These are phyloP conservation scores for Gryon sp. DNA, from an alignment of 1,140 invertebrate genomes.

Conservation along the genomic window DNA sequence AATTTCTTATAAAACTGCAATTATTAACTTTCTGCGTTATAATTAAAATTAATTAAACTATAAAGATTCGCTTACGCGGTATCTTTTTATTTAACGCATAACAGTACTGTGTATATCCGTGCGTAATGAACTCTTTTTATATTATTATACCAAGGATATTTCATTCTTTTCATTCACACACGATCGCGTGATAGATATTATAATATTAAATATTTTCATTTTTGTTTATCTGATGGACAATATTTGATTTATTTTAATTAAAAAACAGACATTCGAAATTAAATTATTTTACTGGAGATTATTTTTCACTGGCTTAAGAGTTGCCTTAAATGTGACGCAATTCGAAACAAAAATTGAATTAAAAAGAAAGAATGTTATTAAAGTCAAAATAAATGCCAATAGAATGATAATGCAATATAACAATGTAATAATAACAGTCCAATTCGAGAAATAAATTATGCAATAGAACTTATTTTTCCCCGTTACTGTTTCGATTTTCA, in stretches of 20 bases:
- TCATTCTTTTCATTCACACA: constrained; percentile 37
- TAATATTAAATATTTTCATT: constrained; percentile 9
- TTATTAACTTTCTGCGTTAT: constrained; percentile 33
- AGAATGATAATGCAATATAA: too few relatives aligned
- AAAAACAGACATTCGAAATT: too few relatives aligned
- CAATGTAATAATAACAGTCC: too few relatives aligned
- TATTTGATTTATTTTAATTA: too few relatives aligned
- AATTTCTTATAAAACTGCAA: constrained; percentile 5
- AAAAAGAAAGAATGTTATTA: too few relatives aligned
- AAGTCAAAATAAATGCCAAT: too few relatives aligned
- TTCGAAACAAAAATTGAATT: too few relatives aligned
- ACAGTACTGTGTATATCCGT: constrained; percentile 27
- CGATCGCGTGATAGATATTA: constrained; percentile 19
- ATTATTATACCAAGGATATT: constrained; percentile 28
- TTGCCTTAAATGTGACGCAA: too few relatives aligned
- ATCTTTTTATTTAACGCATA: constrained; percentile 43
- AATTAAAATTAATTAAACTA: constrained; percentile 57
- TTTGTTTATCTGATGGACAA: neutral
- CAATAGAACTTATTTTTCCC: too few relatives aligned
- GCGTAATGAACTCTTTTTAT: constrained; percentile 21
- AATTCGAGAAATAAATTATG: too few relatives aligned
- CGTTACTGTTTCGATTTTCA: constrained; percentile 43
- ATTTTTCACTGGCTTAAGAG: too few relatives aligned
- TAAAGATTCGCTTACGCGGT: constrained; percentile 44
- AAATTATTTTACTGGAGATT: too few relatives aligned